Conservation (phyloP, 1,140 invertebrate genomes). For the Helicoverpa zea region DNA sequence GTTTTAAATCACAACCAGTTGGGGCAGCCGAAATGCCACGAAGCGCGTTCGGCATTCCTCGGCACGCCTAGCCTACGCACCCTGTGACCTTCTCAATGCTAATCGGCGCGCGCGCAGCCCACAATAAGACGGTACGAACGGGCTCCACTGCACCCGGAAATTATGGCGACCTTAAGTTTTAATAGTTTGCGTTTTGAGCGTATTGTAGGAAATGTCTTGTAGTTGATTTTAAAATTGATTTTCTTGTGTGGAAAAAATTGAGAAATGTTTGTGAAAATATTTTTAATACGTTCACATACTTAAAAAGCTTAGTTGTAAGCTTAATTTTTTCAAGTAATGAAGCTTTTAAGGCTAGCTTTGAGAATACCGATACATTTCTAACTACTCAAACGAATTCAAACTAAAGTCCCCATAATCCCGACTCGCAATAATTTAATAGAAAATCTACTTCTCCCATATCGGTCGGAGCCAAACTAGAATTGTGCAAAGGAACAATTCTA, state of each 20-base stretch:
- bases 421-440: background rate
- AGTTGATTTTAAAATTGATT: background rate
- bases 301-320: no score
- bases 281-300: no score
- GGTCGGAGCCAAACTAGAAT: conserved; percentile 28
- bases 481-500: conserved; percentile 37
- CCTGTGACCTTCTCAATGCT: conserved; percentile 74
- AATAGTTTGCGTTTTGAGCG: conserved; percentile 16
- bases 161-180: conserved; percentile 42
- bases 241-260: no score
- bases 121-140: conserved; percentile 35
- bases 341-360: no score
- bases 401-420: background rate
- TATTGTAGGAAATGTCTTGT: background rate
- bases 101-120: conserved; percentile 58
- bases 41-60: conserved; percentile 57
- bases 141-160: conserved; percentile 40
- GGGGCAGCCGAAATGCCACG: conserved; percentile 63
- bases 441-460: conserved; percentile 29
- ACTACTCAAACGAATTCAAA: background rate
- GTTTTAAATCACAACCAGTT: conserved; percentile 50
- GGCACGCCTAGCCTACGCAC: conserved; percentile 64
- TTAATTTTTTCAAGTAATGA: no score
- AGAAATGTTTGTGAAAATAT: no score
- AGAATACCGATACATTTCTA: no score